Evolutionary conservation across 2,113 vertebrate species (phyloP), one percentile per base, ranked within the genome.

Genomic region (Poecile atricapillus): DNA sequence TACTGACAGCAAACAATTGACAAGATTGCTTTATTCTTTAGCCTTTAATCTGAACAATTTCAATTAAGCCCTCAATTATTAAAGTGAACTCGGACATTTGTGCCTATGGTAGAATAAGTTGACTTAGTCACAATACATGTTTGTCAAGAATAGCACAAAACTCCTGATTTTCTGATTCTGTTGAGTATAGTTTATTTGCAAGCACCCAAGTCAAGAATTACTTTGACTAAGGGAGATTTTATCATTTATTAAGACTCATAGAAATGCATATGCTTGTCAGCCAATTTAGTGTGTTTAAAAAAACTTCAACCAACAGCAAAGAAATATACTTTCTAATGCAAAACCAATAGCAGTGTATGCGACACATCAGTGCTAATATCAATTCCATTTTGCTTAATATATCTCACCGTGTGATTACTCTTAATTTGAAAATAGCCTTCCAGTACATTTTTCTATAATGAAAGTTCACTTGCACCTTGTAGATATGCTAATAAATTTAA

Each of bases 401-500:
- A 94, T 87, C 64, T 95, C 58, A 90, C 76, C 25, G 49, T 92
- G 76, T 86, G 90, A 94, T 93, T 96, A 95, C 84, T 94, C 87
- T 92, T 89, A 93, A 93, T 94, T 96, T 93, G 86, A 93, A 96
- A 96, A 96, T 94, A 94, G 62, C 79, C 76, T 93, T 78, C 87
- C 68, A 78, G 71, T 89, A 92, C 73, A 58, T 83, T 90, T 92
- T 87, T 93, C 64, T 92, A 30, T 92, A 92, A 93, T 87, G 80
- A 92, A 95, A 88, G 90, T 93, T 85, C 76, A 92, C 92, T 95
- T 92, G 82, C 60, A 90, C 85, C 85, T 93, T 90, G 90, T 93
- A 89, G 83, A 81, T 95, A 96, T 84, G 88, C 83, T 96, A 96
- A 96, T 94, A 96, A 89, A 96, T 93, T 93, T 93, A 95, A 93